Percentiles rank a stretch among this genome's conserved stretches.
These are phyloP conservation scores for Stegodyphus dumicola DNA, from an alignment of 1,140 invertebrate genomes.

Conservation along the genomic window DNA sequence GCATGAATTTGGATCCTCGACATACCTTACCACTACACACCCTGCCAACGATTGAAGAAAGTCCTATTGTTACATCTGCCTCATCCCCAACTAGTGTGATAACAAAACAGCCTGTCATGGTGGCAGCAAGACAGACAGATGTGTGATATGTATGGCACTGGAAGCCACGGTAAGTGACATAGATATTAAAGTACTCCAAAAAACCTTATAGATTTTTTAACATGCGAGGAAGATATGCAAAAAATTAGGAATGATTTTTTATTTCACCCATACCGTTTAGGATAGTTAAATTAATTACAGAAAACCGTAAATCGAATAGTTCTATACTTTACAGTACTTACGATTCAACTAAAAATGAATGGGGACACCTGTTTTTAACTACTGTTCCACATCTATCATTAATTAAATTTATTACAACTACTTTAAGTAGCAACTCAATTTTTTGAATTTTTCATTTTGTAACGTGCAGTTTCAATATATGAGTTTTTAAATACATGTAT, in stretches of 20 bases:
- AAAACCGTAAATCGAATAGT: neutral
- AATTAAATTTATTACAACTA: too few relatives aligned
- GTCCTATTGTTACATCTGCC: neutral
- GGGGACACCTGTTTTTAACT: too few relatives aligned
- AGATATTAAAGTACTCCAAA: neutral
- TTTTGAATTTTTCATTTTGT: too few relatives aligned
- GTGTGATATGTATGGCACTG: constrained; percentile 17
- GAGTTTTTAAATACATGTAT: too few relatives aligned
- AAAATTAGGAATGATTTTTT: neutral
- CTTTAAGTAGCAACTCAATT: too few relatives aligned
- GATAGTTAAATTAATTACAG: neutral
- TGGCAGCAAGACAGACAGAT: constrained; percentile 34
- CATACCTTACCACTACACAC: constrained; percentile 26
- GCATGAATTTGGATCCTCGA: neutral
- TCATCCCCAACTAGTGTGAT: constrained; percentile 40
- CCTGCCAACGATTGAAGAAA: constrained; percentile 43
- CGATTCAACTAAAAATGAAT: too few relatives aligned
- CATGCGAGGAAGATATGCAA: neutral
- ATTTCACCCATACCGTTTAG: neutral
- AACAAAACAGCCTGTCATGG: constrained; percentile 29
- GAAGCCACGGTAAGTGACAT: neutral
- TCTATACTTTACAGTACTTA: neutral
- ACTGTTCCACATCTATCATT: too few relatives aligned
- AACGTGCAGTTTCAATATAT: too few relatives aligned
- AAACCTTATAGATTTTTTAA: neutral